Conservation (phyloP, 2,113 vertebrate genomes). For the Theristicus caerulescens region DNA sequence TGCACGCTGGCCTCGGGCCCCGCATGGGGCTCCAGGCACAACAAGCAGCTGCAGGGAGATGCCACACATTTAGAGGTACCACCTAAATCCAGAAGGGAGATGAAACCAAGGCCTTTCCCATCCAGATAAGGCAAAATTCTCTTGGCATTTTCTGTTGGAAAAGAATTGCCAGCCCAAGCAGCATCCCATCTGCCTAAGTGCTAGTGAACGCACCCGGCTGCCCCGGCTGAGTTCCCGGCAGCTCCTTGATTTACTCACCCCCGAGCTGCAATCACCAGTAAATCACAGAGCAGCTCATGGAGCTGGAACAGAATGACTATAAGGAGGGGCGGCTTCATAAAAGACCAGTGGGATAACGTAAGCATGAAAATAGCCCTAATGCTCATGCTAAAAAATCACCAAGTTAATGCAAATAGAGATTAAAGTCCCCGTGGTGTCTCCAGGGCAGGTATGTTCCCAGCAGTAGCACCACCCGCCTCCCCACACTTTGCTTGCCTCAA, state of each 20-base stretch:
- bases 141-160: background rate
- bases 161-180: background rate
- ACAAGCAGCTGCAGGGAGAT: rapidly evolving
- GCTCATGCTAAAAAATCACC: background rate
- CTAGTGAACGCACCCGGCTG: rapidly evolving
- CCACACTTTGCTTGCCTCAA: background rate
- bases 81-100: background rate
- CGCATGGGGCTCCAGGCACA: background rate
- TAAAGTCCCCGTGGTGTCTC: background rate
- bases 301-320: background rate
- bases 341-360: background rate
- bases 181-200: background rate
- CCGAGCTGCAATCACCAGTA: background rate
- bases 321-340: background rate
- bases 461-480: background rate
- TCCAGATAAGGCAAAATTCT: background rate
- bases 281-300: background rate
- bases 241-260: background rate
- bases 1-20: background rate
- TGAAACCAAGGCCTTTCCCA: background rate
- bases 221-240: rapidly evolving
- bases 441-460: background rate
- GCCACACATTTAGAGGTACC: background rate
- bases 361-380: background rate
- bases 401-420: background rate